phyloP scores from a whole-genome alignment of 2,113 vertebrate genomes.

The Rhizomys pruinosus region DNA sequence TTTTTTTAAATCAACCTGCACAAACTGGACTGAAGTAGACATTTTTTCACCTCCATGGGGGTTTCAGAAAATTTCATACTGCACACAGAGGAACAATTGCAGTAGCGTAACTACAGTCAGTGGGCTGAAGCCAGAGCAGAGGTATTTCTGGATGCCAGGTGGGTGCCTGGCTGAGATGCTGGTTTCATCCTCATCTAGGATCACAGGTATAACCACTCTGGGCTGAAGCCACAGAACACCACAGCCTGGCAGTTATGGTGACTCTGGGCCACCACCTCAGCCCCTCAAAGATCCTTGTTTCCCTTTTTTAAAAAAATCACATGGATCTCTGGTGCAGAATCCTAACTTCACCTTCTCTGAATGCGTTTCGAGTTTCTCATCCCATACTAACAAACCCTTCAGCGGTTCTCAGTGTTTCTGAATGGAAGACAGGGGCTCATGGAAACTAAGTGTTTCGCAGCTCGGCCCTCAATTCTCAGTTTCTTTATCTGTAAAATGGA shows the following conservation, averaged over 20 bases:
- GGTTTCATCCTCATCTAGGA: not conserved
- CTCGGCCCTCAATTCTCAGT: not conserved
- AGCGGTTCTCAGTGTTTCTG: not conserved
- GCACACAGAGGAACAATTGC: constrained; percentile 25
- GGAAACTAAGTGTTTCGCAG: not conserved
- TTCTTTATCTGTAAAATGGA: constrained; percentile 5
- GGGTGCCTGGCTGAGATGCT: not conserved
- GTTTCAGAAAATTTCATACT: constrained; percentile 18
- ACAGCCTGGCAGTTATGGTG: fast-evolving
- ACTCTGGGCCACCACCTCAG: fast-evolving
- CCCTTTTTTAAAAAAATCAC: not conserved
- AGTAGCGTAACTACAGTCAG: not conserved
- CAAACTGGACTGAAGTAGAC: not conserved
- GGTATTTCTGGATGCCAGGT: not conserved
- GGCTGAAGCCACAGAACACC: not conserved
- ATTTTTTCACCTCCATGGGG: too few relatives aligned
- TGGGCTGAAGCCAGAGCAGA: not conserved
- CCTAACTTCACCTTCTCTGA: not conserved
- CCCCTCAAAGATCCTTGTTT: not conserved
- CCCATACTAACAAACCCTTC: not conserved
- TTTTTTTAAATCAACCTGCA: constrained; percentile 15
- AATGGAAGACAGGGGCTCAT: not conserved
- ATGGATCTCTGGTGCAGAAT: not conserved
- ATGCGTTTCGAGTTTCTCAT: not conserved
- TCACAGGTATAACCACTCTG: not conserved